phyloP scores from a whole-genome alignment of 2,113 vertebrate species.

The Leptocoma aspasia region DNA sequence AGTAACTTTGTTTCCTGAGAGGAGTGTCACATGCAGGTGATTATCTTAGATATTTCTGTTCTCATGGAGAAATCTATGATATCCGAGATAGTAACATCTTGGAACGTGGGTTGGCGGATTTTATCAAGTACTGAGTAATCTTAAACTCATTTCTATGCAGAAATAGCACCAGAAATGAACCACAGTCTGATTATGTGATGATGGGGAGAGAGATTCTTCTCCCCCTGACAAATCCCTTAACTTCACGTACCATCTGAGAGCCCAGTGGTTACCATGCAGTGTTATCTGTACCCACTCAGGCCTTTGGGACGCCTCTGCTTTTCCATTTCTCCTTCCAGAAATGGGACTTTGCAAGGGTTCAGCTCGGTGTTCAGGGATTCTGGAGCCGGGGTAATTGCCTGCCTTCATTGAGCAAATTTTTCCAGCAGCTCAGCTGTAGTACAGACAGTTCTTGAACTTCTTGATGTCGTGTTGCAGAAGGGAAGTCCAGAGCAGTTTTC shows the following conservation, averaged over 20 bases:
- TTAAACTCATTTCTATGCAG: not conserved
- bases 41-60: not conserved
- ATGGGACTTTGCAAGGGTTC: not conserved
- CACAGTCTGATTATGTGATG: not conserved
- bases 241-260: not conserved
- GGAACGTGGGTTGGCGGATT: not conserved
- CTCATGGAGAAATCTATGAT: not conserved
- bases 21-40: not conserved
- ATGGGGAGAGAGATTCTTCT: not conserved
- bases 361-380: not conserved
- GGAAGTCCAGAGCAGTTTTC: not conserved
- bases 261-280: not conserved
- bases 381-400: not conserved
- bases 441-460: slow-evolving; percentile 13
- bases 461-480: not conserved
- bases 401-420: not conserved
- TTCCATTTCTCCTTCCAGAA: not conserved
- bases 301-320: not conserved
- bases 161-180: not conserved
- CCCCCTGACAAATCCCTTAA: not conserved
- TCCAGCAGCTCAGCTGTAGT: not conserved
- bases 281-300: not conserved
- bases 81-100: not conserved
- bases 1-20: not conserved
- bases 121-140: not conserved